Evolutionary conservation across 2,888 invertebrate species (phyloP).

Genomic region (Platycheirus rosarum): DNA sequence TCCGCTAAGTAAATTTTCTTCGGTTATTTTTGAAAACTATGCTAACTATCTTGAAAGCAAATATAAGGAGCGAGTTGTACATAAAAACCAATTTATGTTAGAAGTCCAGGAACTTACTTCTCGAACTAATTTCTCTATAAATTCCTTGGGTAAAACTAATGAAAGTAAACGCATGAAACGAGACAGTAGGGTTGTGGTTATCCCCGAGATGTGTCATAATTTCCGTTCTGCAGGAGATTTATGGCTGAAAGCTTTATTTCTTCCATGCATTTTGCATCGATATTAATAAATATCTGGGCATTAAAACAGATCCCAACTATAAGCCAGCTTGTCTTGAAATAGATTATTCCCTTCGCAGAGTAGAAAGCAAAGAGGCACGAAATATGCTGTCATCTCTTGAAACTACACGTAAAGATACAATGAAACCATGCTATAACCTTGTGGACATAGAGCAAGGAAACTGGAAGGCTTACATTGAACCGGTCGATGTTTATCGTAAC

Average conservation of each 20-base stretch:
- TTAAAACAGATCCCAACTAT: conserved; percentile 76
- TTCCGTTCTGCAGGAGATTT: conserved; percentile 88
- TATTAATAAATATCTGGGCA: conserved; percentile 77
- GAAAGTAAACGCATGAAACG: conserved; percentile 74
- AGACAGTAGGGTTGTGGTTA: conserved; percentile 86
- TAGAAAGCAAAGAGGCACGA: conserved; percentile 76
- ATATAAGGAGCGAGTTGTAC: conserved; percentile 86
- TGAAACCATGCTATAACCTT: conserved; percentile 21
- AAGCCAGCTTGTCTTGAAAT: conserved; percentile 78
- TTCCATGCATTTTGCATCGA: conserved; percentile 94
- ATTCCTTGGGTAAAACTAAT: conserved; percentile 73
- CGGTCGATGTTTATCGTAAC: conserved; percentile 87
- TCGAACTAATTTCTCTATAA: conserved; percentile 80
- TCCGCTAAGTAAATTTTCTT: conserved; percentile 87
- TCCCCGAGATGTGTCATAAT: conserved; percentile 93
- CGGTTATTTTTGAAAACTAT: conserved; percentile 85
- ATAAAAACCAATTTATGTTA: conserved; percentile 88
- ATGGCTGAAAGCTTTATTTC: conserved; percentile 92
- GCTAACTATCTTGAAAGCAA: conserved; percentile 89
- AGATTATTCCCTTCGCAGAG: conserved; percentile 78
- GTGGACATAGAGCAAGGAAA: conserved; percentile 63
- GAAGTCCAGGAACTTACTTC: conserved; percentile 86
- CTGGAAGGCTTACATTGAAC: conserved; percentile 84
- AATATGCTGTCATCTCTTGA: conserved; percentile 77
- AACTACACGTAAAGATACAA: conserved; percentile 65